Conservation (phyloP, 2,113 vertebrate species). For the Laterallus jamaicensis region DNA sequence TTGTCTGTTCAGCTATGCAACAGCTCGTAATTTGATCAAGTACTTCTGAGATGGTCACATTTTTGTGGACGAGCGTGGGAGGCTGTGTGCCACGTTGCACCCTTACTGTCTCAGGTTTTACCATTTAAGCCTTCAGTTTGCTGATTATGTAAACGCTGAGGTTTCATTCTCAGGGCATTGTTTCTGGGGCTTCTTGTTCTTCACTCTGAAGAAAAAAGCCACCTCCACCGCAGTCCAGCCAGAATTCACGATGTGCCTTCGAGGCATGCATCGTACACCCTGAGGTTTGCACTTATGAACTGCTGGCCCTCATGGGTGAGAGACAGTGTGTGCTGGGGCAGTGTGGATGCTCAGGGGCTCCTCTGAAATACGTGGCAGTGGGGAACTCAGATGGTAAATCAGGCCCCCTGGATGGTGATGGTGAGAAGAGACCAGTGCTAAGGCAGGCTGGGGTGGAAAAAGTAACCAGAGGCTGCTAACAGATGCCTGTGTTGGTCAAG, state of each 20-base stretch:
- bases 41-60: not conserved
- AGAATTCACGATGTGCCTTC: not conserved
- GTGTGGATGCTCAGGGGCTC: not conserved
- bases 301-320: not conserved
- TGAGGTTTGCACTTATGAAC: not conserved
- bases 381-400: not conserved
- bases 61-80: slow-evolving; percentile 23
- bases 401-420: accelerated
- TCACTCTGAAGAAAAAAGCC: not conserved
- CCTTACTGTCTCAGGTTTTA: not conserved
- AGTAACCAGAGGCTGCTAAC: not conserved
- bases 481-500: not conserved
- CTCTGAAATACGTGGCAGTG: not conserved
- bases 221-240: not conserved
- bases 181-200: not conserved
- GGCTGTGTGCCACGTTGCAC: not conserved
- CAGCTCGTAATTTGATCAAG: not conserved
- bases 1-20: not conserved
- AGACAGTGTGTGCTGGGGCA: accelerated
- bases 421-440: not conserved
- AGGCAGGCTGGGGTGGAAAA: not conserved
- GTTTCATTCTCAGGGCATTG: not conserved
- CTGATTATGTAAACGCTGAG: not conserved
- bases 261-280: accelerated
- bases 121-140: not conserved